Conservation (phyloP, 2,797 vertebrate genomes). For the Crenuchus spilurus region DNA sequence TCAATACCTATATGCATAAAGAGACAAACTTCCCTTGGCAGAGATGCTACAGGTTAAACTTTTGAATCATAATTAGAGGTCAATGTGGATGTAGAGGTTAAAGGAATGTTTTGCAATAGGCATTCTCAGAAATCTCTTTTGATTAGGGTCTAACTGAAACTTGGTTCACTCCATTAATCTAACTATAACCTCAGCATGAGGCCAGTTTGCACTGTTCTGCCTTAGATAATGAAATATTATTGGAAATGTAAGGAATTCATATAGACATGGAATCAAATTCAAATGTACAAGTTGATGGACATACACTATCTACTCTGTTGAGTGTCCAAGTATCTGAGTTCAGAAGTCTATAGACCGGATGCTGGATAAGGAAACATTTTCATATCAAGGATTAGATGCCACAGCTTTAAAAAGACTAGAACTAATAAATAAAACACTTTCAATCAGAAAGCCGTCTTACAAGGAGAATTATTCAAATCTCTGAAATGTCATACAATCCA, state of each 20-base stretch:
- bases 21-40: not conserved
- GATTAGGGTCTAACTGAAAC: not conserved
- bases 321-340: not conserved
- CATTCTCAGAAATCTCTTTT: not conserved
- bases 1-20: not conserved
- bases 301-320: too few relatives aligned
- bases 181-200: too few relatives aligned
- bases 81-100: not conserved
- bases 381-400: constrained; percentile 6
- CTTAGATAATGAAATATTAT: too few relatives aligned
- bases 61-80: not conserved
- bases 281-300: not conserved
- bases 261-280: too few relatives aligned
- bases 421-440: constrained; percentile 39
- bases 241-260: too few relatives aligned
- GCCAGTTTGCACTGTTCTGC: too few relatives aligned
- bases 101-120: not conserved
- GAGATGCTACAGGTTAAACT: not conserved
- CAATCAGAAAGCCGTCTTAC: not conserved
- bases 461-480: constrained; percentile 34
- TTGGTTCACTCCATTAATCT: too few relatives aligned
- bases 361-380: not conserved
- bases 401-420: not conserved
- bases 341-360: not conserved
- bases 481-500: constrained; percentile 15